Evolutionary conservation across 2,888 invertebrate genomes (phyloP), one percentile per base, ranked within the genome.

Genomic region (Calameuta idolon): DNA sequence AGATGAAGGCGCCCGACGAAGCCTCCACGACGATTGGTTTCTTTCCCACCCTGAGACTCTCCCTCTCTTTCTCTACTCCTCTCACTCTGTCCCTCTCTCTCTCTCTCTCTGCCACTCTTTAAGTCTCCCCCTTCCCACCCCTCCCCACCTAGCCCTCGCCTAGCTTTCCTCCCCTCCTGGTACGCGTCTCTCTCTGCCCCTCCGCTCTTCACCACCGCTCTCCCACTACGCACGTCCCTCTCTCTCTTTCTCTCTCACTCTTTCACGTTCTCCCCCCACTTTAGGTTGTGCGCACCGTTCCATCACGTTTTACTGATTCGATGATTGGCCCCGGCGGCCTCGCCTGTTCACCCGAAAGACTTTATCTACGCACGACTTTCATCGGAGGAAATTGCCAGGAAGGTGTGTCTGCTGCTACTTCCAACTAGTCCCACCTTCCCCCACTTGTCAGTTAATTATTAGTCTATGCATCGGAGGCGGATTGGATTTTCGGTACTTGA

Each of bases 11-110:
- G 77, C 76, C 69, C 77, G 75, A 79, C 73, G 74, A 77, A 80
- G 76, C 80, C 80, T 81, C 82, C 80, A 83, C 90, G 87, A 90
- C 90, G 90, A 91, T 91, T 91, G 91, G 91, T 91, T 87, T 90
- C 86, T 88, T 86, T 87, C 87, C 89, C 85, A 83, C 88, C 86
- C 87, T 83, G 83, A 82, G 71, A 71, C 75, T 79, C 81, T 82
- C 82, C 84, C 81, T 81, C 80, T 80, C 82, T 81, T 79, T 77
- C 77, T 74, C 77, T 69, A 75, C 30, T 79, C 71, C 75, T 76
- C 76, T 77, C 78, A 76, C 69, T 76, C 84, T 81, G 77, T 84
- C 33, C 33, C 33, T 11, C 34, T 1, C 11, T 1, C 15, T 5
- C 40, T 40, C 5, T 82, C 73, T 81, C 73, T 79, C 75, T 69